A percentile compares a stretch with the other conserved stretches of the same genome.
Conservation (phyloP, 1,140 invertebrate genomes). For the Trichomalopsis sarcophagae region DNA sequence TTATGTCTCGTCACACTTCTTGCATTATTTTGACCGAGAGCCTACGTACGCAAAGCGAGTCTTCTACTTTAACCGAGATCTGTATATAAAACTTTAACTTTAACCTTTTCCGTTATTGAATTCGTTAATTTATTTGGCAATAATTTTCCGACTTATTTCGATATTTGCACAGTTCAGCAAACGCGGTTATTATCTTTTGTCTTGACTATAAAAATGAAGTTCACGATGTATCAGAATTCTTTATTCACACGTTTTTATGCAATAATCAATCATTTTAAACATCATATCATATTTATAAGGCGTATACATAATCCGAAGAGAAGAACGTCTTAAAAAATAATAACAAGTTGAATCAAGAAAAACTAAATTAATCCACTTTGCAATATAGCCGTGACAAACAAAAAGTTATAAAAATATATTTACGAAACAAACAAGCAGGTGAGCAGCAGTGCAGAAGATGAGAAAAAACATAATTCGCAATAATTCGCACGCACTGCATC, state of each 20-base stretch:
- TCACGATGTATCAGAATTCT: too few species aligned
- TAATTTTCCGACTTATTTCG: background rate
- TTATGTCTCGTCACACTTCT: constrained; percentile 14
- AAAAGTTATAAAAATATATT: background rate
- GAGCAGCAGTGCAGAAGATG: background rate
- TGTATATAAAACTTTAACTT: background rate
- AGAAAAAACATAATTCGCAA: constrained; percentile 8
- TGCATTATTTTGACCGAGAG: constrained; percentile 10
- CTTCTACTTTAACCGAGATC: background rate
- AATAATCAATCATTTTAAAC: too few species aligned
- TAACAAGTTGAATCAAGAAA: too few species aligned
- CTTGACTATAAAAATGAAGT: too few species aligned
- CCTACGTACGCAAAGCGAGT: background rate
- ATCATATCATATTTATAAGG: too few species aligned
- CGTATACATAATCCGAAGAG: too few species aligned
- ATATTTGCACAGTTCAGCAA: too few species aligned
- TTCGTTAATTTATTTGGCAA: background rate
- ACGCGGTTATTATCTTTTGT: too few species aligned
- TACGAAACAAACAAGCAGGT: background rate
- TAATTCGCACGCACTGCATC: background rate
- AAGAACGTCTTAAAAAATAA: too few species aligned
- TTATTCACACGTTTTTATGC: too few species aligned
- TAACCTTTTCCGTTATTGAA: background rate
- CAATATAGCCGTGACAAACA: too few species aligned
- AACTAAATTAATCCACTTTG: too few species aligned